Base-by-base conservation (phyloP, 2,888 invertebrate genomes). In the Prenolepis imparis region DNA sequence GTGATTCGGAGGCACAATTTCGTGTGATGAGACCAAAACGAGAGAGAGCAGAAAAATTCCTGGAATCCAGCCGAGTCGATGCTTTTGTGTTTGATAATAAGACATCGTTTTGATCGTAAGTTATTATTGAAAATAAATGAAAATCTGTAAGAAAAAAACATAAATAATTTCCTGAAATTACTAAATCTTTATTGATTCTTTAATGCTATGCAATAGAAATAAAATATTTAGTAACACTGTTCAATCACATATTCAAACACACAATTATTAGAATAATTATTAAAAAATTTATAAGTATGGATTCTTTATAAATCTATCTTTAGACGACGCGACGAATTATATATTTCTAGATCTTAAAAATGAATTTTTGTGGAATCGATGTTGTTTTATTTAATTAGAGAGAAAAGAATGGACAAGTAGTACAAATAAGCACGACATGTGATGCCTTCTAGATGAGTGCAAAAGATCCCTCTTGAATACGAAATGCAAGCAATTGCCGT, bases 401-500 rank as follows among this genome's bases (percentile, higher is more conserved):
- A 59, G 39, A 59, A 11, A 68, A 55, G n/a, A 21, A 68, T 18
- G 1, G 9, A 18, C 78, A 57, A 80, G 70, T 59, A 78, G 59
- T 67, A 77, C 77, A 52, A 63, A 44, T 61, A 48, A 82, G 64
- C 24, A n/a, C 18, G 81, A 82, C 52, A 63, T 4, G 61, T 63
- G 63, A 41, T 18, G 85, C 78, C 88, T 84, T 82, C 82, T 59
- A 32, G 59, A 80, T 68, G 59, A 80, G 68, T 32, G 36, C 28
- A 21, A 52, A 67, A 32, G 32, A 59, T 80, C 32, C 77, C 84
- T 68, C 72, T 68, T 88, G 92, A 89, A 92, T 92, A 91, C 91
- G 52, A 88, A 90, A 88, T 88, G 72, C 75, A 74, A 86, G 59
- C 68, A 36, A 70, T 55, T 75, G 78, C 70, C 73, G 72, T 75